These are phyloP conservation scores for Danio aesculapii DNA, from an alignment of 2,797 vertebrate genomes.

Conservation along the genomic window DNA sequence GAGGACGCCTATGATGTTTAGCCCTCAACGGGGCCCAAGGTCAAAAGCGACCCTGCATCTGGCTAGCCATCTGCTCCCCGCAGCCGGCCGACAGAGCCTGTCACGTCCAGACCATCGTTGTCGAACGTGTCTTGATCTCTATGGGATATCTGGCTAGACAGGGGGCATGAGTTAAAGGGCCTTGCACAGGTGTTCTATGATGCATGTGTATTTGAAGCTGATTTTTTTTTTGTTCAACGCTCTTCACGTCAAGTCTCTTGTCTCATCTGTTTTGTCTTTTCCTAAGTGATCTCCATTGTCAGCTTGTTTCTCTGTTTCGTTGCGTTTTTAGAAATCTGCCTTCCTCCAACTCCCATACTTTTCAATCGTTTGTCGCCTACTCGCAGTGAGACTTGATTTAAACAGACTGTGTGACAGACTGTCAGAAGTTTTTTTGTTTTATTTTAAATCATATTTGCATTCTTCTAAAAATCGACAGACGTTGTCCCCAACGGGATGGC, in stretches of 20 bases:
- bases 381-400: slow-evolving; percentile 43
- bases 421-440: slow-evolving; percentile 1
- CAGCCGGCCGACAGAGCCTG: slow-evolving; percentile 67
- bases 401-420: slow-evolving; percentile 44
- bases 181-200: slow-evolving; percentile 41
- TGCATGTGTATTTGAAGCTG: slow-evolving; percentile 4
- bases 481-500: slow-evolving; percentile 23
- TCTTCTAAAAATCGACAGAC: slow-evolving; percentile 24
- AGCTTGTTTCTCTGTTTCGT: slow-evolving; percentile 25
- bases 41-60: slow-evolving; percentile 73
- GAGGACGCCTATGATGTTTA: slow-evolving; percentile 60
- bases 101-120: slow-evolving; percentile 56
- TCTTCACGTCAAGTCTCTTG: slow-evolving; percentile 22
- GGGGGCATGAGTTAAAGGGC: slow-evolving; percentile 27
- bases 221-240: neutral
- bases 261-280: slow-evolving; percentile 23
- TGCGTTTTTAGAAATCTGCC: neutral
- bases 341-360: slow-evolving; percentile 33
- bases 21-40: slow-evolving; percentile 70
- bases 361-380: slow-evolving; percentile 20
- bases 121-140: slow-evolving; percentile 15
- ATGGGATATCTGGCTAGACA: slow-evolving; percentile 20
- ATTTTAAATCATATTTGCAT: slow-evolving; percentile 42
- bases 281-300: slow-evolving; percentile 5
- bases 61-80: slow-evolving; percentile 76